phyloP scores from a whole-genome alignment of 1,140 invertebrate species.

The Caerostris extrusa region DNA sequence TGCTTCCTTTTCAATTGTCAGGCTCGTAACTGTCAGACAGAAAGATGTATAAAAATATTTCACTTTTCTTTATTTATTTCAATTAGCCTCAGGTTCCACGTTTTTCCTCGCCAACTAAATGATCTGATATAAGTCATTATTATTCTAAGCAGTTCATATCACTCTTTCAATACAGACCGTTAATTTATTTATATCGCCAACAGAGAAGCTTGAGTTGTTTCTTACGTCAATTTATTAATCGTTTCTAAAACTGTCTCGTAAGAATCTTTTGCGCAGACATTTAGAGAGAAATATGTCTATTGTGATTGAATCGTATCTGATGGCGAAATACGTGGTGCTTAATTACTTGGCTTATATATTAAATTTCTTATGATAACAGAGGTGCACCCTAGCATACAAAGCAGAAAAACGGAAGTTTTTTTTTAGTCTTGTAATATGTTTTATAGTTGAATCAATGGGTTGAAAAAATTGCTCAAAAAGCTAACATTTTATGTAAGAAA shows the following conservation, averaged over 20 bases:
- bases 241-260: not conserved
- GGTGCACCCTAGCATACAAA: no score
- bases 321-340: not conserved
- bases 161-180: not conserved
- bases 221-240: slow-evolving; percentile 17
- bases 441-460: no score
- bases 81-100: not conserved
- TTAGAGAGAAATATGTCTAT: not conserved
- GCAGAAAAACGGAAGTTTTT: no score
- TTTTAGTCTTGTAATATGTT: no score
- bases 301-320: not conserved
- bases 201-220: not conserved
- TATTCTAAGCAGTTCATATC: not conserved
- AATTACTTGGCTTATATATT: no score
- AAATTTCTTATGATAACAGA: no score
- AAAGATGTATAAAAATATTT: not conserved
- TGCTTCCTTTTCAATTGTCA: not conserved
- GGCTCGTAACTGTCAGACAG: not conserved
- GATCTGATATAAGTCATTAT: slow-evolving; percentile 23
- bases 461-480: no score
- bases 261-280: not conserved
- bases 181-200: slow-evolving; percentile 3
- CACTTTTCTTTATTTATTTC: not conserved
- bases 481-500: no score
- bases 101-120: not conserved